Evolutionary conservation across 2,113 vertebrate species (phyloP).

Genomic region (Planiliza haematocheilus): DNA sequence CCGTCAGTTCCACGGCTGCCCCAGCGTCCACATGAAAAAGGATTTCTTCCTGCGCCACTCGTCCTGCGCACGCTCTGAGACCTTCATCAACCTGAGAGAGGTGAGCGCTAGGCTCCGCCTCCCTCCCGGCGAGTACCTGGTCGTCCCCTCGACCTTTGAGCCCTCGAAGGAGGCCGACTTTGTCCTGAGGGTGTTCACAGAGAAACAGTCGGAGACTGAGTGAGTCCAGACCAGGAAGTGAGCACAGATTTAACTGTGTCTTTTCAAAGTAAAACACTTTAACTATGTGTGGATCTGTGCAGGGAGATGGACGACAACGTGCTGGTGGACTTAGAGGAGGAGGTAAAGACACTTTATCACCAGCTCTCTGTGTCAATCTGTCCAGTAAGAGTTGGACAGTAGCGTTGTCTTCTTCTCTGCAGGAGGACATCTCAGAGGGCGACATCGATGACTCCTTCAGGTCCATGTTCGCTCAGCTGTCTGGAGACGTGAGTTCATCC

Average conservation of each 20-base stretch:
- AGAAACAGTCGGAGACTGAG: conserved; percentile 88
- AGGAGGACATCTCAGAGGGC: conserved; percentile 83
- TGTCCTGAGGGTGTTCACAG: conserved; percentile 91
- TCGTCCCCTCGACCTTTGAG: conserved; percentile 93
- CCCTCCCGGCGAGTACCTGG: conserved; percentile 90
- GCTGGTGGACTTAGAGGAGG: conserved; percentile 81
- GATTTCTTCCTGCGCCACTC: conserved; percentile 90
- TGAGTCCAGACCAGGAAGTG: conserved; percentile 64
- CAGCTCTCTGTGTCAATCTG: too few species aligned
- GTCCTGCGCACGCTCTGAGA: conserved; percentile 88
- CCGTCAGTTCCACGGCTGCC: conserved; percentile 75
- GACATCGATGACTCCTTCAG: conserved; percentile 86
- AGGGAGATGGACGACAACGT: conserved; percentile 88
- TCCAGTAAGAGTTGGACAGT: too few species aligned
- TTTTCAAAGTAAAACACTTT: conserved; percentile 18
- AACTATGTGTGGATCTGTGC: conserved; percentile 18
- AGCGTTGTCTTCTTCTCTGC: conserved; percentile 67
- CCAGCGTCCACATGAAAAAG: conserved; percentile 89
- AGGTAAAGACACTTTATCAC: conserved; percentile 83
- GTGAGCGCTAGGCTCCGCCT: conserved; percentile 87
- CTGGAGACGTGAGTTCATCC: conserved; percentile 83
- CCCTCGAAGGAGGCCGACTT: conserved; percentile 89
- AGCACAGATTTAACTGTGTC: not conserved
- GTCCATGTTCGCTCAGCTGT: conserved; percentile 84
- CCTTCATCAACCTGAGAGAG: conserved; percentile 92